Evolutionary conservation across 92 coral and sea anemone species (phyloP), one percentile per base, ranked within the genome.

Genomic region (Bergia sp.): DNA sequence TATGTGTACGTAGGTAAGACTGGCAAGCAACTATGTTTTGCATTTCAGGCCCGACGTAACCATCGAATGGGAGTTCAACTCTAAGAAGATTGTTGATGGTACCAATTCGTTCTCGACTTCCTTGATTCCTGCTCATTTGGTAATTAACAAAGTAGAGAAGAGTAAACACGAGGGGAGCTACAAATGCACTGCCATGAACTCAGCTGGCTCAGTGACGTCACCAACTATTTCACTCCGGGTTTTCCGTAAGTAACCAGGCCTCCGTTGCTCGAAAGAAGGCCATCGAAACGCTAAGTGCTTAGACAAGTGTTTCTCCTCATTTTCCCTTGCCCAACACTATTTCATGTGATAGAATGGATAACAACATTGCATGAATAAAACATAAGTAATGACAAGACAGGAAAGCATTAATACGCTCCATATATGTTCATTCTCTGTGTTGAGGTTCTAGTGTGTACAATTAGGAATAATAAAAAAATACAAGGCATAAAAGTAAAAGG

Each of bases 21-120:
- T 7, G 73, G 9, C 73, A 67, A 73, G 43, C 40, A 73, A 73
- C 12, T 40, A 16, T 42, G 21, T 41, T 1, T 13, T 41, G 0
- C 13, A 41, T 44, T 84, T n/a, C 16, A 84, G 87, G 36, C 87
- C 87, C 42, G 87, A 84, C 37, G 87, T 84, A 43, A 84, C 87
- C 37, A 71, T 84, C 72, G 67, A 69, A 45, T 84, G 87, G 87
- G 44, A 84, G 23, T 69, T 69, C 37, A 50, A 71, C 23, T 44
- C 58, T 7, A 47, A 29, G 4, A 49, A 47, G 78, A 84, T 84
- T 36, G 75, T 67, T 16, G 87, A 84, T 43, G 87, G 87, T n/a
- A 53, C 75, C 7, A 84, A 84, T 65, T 84, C 87, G 11, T 44
- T 84, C 15, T 84, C 87, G 18, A 84, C 87, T 1, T 69, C 87